A percentile compares a stretch with the other conserved stretches of the same genome.
phyloP scores from a whole-genome alignment of 2,888 invertebrate species.

The Neuroscelio doddi region DNA sequence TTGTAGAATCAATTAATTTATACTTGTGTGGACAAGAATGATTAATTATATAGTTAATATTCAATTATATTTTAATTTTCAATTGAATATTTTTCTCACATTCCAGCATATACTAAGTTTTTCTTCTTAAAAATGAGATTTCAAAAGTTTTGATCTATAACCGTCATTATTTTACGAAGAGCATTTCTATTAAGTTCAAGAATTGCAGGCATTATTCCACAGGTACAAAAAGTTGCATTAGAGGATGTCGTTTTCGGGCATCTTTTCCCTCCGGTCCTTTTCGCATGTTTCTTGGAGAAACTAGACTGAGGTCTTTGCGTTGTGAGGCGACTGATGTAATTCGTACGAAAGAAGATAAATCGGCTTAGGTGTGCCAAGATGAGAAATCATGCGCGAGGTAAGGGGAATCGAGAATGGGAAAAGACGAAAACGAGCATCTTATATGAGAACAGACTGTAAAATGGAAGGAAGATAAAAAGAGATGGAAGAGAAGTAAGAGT shows the following conservation, averaged over 20 bases:
- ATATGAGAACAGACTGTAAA: slow-evolving; percentile 33
- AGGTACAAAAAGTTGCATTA: slow-evolving; percentile 25
- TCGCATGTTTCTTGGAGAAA: slow-evolving; percentile 29
- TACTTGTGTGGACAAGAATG: too few relatives aligned
- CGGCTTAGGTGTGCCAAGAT: slow-evolving; percentile 41
- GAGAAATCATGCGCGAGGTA: slow-evolving; percentile 54
- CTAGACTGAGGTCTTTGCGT: slow-evolving; percentile 17
- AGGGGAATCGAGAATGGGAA: slow-evolving; percentile 22
- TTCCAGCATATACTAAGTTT: too few relatives aligned
- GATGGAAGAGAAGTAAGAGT: slow-evolving; percentile 11
- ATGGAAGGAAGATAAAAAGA: slow-evolving; percentile 25
- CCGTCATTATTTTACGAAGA: slow-evolving; percentile 14
- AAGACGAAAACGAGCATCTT: slow-evolving; percentile 27
- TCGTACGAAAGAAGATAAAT: slow-evolving; percentile 42
- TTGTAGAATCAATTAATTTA: too few relatives aligned
- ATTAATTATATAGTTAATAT: too few relatives aligned
- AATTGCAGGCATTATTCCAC: slow-evolving; percentile 17
- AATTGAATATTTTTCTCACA: too few relatives aligned
- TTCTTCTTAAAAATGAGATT: slow-evolving; percentile 4
- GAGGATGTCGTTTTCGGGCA: slow-evolving; percentile 24
- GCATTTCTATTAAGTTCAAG: slow-evolving; percentile 24
- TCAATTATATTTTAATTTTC: too few relatives aligned
- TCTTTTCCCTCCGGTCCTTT: slow-evolving; percentile 27
- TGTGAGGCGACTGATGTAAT: slow-evolving; percentile 34
- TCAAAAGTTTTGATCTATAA: slow-evolving; percentile 24